A percentile compares a stretch with the other conserved stretches of the same genome.
Evolutionary conservation across 2,888 invertebrate species (phyloP).

Genomic region (Oligia strigilis): DNA sequence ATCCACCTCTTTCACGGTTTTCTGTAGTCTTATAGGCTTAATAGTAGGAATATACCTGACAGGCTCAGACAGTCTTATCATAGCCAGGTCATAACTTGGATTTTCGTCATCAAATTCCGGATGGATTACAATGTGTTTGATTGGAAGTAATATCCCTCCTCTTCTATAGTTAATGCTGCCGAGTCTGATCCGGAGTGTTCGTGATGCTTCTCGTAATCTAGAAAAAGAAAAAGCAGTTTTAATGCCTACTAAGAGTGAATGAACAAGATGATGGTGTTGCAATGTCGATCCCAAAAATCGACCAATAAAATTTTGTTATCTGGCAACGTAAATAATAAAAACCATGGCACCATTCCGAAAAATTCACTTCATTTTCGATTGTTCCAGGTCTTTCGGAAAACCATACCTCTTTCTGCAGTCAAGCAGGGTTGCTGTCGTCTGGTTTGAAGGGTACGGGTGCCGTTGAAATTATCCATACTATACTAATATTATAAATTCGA

Average conservation of each 20-base stretch:
- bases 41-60: conserved; percentile 71
- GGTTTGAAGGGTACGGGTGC: too few relatives aligned
- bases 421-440: too few relatives aligned
- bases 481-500: too few relatives aligned
- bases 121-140: conserved; percentile 81
- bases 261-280: too few relatives aligned
- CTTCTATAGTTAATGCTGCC: conserved; percentile 84
- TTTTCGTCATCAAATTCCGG: conserved; percentile 80
- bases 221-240: conserved; percentile 33
- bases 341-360: too few relatives aligned
- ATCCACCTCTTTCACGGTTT: conserved; percentile 62
- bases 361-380: too few relatives aligned
- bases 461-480: too few relatives aligned
- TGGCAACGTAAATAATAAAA: too few relatives aligned
- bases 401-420: background rate
- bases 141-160: conserved; percentile 76
- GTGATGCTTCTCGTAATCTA: conserved; percentile 76
- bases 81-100: conserved; percentile 81
- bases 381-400: background rate
- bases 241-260: background rate
- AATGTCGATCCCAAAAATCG: too few relatives aligned
- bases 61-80: conserved; percentile 74
- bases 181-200: conserved; percentile 78
- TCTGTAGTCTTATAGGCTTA: conserved; percentile 76
- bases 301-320: too few relatives aligned